phyloP scores from a whole-genome alignment of 1,140 invertebrate species.

The Cryptotermes secundus region DNA sequence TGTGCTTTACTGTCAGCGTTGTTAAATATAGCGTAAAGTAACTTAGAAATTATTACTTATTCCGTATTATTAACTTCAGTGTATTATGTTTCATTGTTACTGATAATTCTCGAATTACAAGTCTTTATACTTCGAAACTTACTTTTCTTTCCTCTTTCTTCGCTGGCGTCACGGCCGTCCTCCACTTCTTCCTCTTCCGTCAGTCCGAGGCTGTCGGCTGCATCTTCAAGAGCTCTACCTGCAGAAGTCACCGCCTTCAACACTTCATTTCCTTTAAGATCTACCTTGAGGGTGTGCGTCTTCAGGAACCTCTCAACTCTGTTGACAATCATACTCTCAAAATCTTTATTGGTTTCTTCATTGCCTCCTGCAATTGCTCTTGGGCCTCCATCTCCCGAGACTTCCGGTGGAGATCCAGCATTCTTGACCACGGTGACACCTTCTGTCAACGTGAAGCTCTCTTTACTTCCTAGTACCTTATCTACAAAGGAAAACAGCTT shows the following conservation, averaged over 20 bases:
- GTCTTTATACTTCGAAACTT: constrained; percentile 41
- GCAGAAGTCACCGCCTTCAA: constrained; percentile 72
- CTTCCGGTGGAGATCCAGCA: constrained; percentile 51
- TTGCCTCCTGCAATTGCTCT: constrained; percentile 58
- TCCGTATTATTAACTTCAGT: no score
- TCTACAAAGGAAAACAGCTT: constrained; percentile 81
- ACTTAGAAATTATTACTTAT: no score
- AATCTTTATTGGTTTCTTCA: constrained; percentile 42
- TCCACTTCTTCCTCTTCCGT: constrained; percentile 47
- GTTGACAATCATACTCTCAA: constrained; percentile 65
- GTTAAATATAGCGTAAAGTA: no score
- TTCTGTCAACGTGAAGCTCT: constrained; percentile 72
- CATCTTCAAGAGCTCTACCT: constrained; percentile 73
- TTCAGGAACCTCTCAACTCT: constrained; percentile 71
- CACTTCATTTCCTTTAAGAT: constrained; percentile 80
- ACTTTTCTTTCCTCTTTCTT: constrained; percentile 73
- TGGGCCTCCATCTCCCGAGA: constrained; percentile 65
- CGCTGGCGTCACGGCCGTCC: constrained; percentile 45
- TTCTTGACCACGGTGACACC: constrained; percentile 80
- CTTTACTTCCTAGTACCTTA: constrained; percentile 74
- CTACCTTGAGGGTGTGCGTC: constrained; percentile 77
- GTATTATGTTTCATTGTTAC: no score
- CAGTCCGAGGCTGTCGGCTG: constrained; percentile 59
- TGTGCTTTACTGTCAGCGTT: no score
- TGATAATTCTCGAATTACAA: not conserved